Percentiles rank a stretch among this genome's conserved stretches.
phyloP scores from a whole-genome alignment of 2,888 invertebrate species.

The Clanis bilineata region DNA sequence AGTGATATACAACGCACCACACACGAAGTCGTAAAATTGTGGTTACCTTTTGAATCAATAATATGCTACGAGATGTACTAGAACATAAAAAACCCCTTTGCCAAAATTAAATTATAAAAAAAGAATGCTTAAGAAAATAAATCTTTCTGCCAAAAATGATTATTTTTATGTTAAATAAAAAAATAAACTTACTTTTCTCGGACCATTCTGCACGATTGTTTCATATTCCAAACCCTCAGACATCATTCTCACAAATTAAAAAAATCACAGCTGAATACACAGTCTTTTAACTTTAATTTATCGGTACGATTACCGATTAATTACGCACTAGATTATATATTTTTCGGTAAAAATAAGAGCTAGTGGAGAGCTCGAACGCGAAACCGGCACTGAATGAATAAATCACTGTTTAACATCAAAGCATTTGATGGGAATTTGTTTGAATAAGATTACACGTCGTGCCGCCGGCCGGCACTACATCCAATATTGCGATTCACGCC shows the following conservation, averaged over 20 bases:
- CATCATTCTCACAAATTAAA: conserved; percentile 69
- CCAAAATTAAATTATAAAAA: neutral
- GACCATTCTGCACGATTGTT: conserved; percentile 84
- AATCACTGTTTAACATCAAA: conserved; percentile 66
- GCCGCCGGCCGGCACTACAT: conserved; percentile 66
- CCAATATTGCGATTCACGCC: conserved; percentile 61
- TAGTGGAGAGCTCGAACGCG: conserved; percentile 42
- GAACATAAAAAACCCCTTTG: neutral
- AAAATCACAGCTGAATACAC: conserved; percentile 62
- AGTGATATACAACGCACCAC: conserved; percentile 20
- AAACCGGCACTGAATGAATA: conserved; percentile 57
- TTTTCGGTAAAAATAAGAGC: conserved; percentile 36
- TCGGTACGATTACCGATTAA: conserved; percentile 51
- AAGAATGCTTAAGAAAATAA: neutral
- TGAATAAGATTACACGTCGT: conserved; percentile 54
- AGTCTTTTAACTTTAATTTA: conserved; percentile 44
- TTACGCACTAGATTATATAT: conserved; percentile 33
- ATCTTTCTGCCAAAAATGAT: neutral
- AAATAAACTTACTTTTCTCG: conserved; percentile 82
- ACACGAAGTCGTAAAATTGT: conserved; percentile 31
- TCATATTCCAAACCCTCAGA: conserved; percentile 85
- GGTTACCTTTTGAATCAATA: conserved; percentile 26
- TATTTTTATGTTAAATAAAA: conserved; percentile 18
- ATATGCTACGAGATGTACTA: conserved; percentile 25
- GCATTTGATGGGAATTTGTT: conserved; percentile 58